phyloP scores from a whole-genome alignment of 2,113 vertebrate species.

The Melospiza melodia region DNA sequence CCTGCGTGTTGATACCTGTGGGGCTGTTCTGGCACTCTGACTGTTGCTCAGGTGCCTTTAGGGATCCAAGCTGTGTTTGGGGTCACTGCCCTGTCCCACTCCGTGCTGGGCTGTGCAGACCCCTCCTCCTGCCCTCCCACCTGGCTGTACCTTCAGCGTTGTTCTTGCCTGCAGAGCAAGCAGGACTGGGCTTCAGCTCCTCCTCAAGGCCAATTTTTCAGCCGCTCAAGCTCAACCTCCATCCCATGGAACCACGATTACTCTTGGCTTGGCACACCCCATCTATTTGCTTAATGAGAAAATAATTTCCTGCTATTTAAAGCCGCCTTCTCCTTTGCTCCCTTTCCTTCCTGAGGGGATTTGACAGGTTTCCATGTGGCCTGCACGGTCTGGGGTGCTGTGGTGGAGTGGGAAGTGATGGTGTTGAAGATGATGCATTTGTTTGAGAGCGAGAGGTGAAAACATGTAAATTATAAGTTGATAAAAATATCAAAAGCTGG shows the following conservation, averaged over 20 bases:
- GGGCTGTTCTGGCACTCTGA: too few species aligned
- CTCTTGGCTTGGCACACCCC: neutral
- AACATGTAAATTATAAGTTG: neutral
- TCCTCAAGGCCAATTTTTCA: neutral
- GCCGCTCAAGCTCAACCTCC: neutral
- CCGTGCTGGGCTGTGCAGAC: too few species aligned
- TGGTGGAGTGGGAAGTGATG: neutral
- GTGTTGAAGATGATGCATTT: rapidly evolving
- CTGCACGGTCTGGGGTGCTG: neutral
- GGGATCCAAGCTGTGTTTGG: too few species aligned
- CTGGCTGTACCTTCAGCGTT: neutral
- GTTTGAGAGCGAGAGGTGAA: neutral
- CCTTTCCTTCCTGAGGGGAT: neutral
- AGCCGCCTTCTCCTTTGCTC: neutral
- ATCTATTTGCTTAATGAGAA: neutral
- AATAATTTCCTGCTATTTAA: neutral
- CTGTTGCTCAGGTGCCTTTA: too few species aligned
- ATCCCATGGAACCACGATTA: neutral
- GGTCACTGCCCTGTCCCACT: too few species aligned
- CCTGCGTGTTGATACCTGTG: too few species aligned
- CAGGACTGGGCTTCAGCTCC: neutral
- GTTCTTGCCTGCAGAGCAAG: neutral
- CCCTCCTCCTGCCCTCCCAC: too few species aligned
- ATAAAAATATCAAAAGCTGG: neutral
- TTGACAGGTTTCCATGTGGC: neutral